These are phyloP conservation scores for Colistium nudipinnis DNA, from an alignment of 2,113 vertebrate species.

Conservation along the genomic window DNA sequence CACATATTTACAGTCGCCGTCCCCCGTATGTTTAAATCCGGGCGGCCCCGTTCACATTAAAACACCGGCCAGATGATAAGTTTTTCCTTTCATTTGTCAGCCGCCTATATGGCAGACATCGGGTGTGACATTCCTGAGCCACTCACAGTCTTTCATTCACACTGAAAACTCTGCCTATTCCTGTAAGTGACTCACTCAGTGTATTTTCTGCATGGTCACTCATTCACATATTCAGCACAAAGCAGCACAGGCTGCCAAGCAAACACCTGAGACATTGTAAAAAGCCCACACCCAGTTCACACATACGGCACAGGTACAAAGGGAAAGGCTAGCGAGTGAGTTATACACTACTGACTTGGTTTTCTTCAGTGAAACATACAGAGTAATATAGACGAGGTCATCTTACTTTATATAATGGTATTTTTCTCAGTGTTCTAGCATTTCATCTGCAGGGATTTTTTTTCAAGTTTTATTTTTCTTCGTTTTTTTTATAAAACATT, in stretches of 20 bases:
- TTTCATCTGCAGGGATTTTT: background rate
- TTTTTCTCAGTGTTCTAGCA: no score
- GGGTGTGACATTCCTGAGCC: background rate
- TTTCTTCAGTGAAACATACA: background rate
- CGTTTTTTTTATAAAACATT: no score
- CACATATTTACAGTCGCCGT: no score
- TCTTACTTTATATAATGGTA: no score
- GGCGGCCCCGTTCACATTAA: background rate
- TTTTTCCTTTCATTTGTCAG: background rate
- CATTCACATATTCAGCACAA: slow-evolving; percentile 13
- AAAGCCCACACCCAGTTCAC: slow-evolving; percentile 53
- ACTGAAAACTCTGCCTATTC: background rate
- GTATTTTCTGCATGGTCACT: background rate
- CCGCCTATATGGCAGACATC: no score
- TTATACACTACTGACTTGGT: background rate
- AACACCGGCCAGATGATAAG: background rate
- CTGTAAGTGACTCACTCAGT: background rate
- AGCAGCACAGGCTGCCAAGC: slow-evolving; percentile 2
- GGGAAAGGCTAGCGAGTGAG: background rate
- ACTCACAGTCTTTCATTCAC: slow-evolving; percentile 4
- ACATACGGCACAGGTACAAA: slow-evolving; percentile 23
- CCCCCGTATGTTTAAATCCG: no score
- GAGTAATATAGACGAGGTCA: no score
- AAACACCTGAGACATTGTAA: slow-evolving; percentile 31
- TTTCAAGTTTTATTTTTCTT: no score